Percentiles rank a stretch among this genome's conserved stretches.
Evolutionary conservation across 2,797 vertebrate genomes (phyloP).

Genomic region (Sebastes baramenuke): DNA sequence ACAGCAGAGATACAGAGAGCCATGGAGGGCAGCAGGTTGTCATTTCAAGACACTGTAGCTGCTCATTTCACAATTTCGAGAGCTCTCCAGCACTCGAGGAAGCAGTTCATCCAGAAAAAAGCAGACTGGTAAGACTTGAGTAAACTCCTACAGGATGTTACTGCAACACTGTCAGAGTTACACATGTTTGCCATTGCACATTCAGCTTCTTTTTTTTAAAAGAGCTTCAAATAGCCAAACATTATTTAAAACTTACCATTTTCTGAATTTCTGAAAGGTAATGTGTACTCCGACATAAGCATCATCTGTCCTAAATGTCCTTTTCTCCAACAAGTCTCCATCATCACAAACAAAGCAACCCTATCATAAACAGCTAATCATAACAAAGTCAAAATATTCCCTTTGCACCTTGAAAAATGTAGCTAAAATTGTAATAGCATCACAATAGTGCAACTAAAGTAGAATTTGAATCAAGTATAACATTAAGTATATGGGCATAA

Average conservation of each 20-base stretch:
- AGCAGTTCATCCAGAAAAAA: not conserved
- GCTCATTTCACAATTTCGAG: not conserved
- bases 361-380: not conserved
- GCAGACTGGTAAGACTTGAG: not conserved
- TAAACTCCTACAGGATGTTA: too few species aligned
- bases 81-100: not conserved
- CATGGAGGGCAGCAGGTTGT: not conserved
- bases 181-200: not conserved
- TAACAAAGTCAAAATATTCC: not conserved
- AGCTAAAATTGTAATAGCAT: not conserved
- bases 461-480: not conserved
- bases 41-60: not conserved
- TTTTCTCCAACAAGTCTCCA: not conserved
- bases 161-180: too few species aligned
- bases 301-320: not conserved
- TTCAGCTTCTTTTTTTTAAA: too few species aligned
- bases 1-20: not conserved
- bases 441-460: too few species aligned
- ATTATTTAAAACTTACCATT: not conserved
- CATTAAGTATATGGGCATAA: not conserved
- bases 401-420: not conserved
- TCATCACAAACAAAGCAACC: not conserved
- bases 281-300: not conserved
- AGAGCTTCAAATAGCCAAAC: not conserved
- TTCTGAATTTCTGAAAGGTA: not conserved